Evolutionary conservation across 1,140 invertebrate genomes (phyloP).

Genomic region (Platyura marginata): DNA sequence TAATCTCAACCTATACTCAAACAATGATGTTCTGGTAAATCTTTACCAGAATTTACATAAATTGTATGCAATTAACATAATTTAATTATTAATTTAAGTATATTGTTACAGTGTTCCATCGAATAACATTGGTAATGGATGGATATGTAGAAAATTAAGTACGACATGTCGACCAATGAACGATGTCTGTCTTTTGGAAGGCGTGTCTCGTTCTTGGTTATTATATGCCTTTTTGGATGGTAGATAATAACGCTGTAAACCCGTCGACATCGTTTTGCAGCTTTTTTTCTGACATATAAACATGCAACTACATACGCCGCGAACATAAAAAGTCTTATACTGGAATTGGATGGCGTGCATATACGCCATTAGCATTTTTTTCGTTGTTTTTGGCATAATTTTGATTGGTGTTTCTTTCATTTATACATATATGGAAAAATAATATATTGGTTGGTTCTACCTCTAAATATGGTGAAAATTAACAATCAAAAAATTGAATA

Average conservation of each 20-base stretch:
- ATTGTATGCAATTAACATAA: not conserved
- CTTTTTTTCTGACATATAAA: not conserved
- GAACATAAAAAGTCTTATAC: too few species aligned
- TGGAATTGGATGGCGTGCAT: too few species aligned
- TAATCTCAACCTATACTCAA: too few species aligned
- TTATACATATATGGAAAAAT: too few species aligned
- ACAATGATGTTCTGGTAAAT: too few species aligned
- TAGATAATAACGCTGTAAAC: not conserved
- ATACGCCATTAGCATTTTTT: too few species aligned
- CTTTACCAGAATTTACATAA: not conserved
- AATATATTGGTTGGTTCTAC: too few species aligned
- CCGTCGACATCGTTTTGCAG: not conserved
- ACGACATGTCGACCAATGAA: not conserved
- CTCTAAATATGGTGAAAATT: too few species aligned
- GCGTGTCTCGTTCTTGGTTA: not conserved
- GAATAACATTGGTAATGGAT: not conserved
- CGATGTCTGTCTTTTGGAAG: not conserved
- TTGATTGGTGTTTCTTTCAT: too few species aligned
- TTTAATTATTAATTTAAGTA: not conserved
- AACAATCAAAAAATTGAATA: too few species aligned
- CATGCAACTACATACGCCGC: not conserved
- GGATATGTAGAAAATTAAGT: not conserved
- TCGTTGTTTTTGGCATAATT: too few species aligned
- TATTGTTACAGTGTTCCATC: not conserved
- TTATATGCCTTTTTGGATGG: not conserved